Base-by-base conservation (phyloP, 2,888 invertebrate species). In the Nemapogon koenigi region DNA sequence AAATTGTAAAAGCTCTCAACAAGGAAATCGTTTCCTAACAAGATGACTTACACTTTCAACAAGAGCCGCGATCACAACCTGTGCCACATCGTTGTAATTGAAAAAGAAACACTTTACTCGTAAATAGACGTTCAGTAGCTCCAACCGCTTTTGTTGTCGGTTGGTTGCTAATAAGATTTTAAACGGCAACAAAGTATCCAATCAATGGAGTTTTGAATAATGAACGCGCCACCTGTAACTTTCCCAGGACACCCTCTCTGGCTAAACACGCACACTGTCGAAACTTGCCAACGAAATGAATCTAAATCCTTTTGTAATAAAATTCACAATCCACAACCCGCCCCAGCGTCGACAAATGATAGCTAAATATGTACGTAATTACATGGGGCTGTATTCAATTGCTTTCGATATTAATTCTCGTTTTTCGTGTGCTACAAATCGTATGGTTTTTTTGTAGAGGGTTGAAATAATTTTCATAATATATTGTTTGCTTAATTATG, bases 161-260 rank as follows among this genome's bases (percentile, higher is more conserved):
- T 50, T 55, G 67, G 73, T 72, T 69, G 70, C 68, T 76, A 75
- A 75, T 75, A 75, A 76, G 72, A 72, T 75, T 76, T 78, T 76
- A 76, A 76, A 75, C 71, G 72, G 66, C 72, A 69, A 76, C 75
- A 75, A 73, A 76, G 75, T 76, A 75, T 69, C 76, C 71, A 78
- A 78, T 78, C 78, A 75, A 78, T 78, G 75, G 65, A 51, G 68
- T 69, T n/a, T 69, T 76, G 76, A 78, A 78, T 78, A 78, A 78
- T 78, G 76, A 78, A 78, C 69, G 65, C 59, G 60, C 59, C 78
- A 78, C 76, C 78, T 78, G 78, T 58, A 51, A 52, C 47, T 64
- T 73, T 75, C 76, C 54, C 76, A 73, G 56, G 59, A 63, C 64
- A 56, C 72, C 75, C 66, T 57, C 53, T 47, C 57, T 48, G 49